Base-by-base conservation (phyloP, 2,113 vertebrate species). In the Dermatemys mawii region DNA sequence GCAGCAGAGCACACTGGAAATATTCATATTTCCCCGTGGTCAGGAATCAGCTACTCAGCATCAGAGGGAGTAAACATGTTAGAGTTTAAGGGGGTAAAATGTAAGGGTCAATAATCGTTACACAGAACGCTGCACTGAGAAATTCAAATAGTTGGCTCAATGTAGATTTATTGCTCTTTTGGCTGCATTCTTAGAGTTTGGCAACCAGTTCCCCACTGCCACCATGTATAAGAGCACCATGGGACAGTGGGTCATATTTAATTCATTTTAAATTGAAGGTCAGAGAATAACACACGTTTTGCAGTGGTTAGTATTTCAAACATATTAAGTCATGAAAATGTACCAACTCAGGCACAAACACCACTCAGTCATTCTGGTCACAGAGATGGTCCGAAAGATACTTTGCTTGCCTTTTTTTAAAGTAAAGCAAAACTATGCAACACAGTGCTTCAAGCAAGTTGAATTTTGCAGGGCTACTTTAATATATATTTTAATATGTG, bases 201-300 rank as follows among this genome's bases (percentile, higher is more conserved):
- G 86, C 0, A 0, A 90, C 86, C 35, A 57, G 82, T 1, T 3
- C 26, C 2, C 8, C 17, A 41, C 73, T 0, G 0, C 0, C 8
- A 57, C 48, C 26, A 0, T 5, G 9, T 10, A 0, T 35, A 73
- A 44, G 48, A 0, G 0, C 26, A 35, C 38, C 60, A 41, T 51
- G 50, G 0, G 0, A n/a, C 29, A 16, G 27, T 1, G 67, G 60
- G 3, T 29, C 60, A 32, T 0, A 0, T 67, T 83, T 50, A 63
- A 7, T 3, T 75, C 1, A 1, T n/a, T 54, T n/a, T 48, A 94
- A 53, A 88, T 55, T 10, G 57, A 82, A 88, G 41, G 83, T 5
- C 53, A 55, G 27, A 87, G 67, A 89, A 14, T 81, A 38, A 46
- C 83, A 12, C 8, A 21, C 10, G 79, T 2, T 6, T 32, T 50